Conservation (phyloP, 2,888 invertebrate species). For the Gymnoscelis rufifasciata region DNA sequence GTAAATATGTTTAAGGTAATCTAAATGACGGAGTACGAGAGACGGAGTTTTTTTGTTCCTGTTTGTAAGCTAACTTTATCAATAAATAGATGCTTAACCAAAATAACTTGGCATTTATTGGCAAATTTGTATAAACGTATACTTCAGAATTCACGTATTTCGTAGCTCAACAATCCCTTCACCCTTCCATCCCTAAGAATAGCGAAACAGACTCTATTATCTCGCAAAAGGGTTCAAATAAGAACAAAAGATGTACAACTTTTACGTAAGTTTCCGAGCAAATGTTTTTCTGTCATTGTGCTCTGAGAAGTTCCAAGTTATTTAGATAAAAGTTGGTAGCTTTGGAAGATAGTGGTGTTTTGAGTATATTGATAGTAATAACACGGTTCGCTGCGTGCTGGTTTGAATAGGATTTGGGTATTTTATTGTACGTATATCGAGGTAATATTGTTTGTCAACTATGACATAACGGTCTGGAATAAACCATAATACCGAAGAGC, state of each 20-base stretch:
- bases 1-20: too few species aligned
- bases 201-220: slow-evolving; percentile 18
- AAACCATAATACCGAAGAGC: too few species aligned
- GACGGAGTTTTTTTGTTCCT: too few species aligned
- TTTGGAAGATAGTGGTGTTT: neutral
- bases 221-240: slow-evolving; percentile 15
- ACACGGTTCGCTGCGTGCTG: neutral
- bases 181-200: slow-evolving; percentile 12
- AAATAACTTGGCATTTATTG: too few species aligned
- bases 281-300: slow-evolving; percentile 19
- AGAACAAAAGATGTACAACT: slow-evolving; percentile 8
- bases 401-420: neutral
- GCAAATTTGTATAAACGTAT: too few species aligned
- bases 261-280: slow-evolving; percentile 16
- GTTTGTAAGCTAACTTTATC: too few species aligned
- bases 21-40: too few species aligned
- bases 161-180: slow-evolving; percentile 17
- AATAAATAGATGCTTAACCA: too few species aligned
- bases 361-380: neutral
- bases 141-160: slow-evolving; percentile 14
- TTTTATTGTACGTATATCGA: neutral
- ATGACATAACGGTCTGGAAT: too few species aligned
- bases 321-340: neutral
- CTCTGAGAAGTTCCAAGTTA: slow-evolving; percentile 6
- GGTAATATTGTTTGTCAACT: too few species aligned